Percentiles rank a stretch among this genome's conserved stretches.
Conservation (phyloP, 2,113 vertebrate species). For the Vicugna pacos region DNA sequence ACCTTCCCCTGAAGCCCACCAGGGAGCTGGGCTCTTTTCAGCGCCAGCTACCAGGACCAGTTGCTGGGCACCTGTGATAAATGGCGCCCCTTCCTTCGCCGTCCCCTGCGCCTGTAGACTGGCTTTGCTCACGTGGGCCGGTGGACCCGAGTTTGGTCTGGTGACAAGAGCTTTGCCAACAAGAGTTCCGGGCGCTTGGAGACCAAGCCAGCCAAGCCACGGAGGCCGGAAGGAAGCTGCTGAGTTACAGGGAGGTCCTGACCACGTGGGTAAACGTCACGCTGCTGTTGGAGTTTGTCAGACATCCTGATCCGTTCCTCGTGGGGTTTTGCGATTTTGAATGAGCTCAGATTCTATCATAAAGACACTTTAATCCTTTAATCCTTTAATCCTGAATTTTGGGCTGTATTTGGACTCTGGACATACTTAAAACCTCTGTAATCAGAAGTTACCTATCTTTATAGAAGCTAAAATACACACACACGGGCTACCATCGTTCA, state of each 20-base stretch:
- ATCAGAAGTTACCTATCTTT: background rate
- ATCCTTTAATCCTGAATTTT: background rate
- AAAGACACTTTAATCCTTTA: background rate
- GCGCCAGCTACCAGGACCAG: no score
- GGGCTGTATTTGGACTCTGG: background rate
- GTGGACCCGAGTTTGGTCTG: no score
- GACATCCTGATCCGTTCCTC: background rate
- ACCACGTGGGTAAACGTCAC: background rate
- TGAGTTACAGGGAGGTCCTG: slow-evolving; percentile 24
- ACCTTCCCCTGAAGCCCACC: no score
- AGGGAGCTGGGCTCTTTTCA: no score
- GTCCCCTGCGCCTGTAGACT: no score
- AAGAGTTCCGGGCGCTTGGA: slow-evolving; percentile 3
- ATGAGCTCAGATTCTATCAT: background rate
- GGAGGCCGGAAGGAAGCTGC: background rate
- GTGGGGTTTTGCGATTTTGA: background rate
- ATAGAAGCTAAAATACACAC: background rate
- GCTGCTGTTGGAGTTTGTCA: slow-evolving; percentile 38
- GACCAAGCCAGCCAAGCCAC: background rate
- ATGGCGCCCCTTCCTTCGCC: no score
- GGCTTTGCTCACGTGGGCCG: no score
- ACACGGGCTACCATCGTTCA: fast-evolving
- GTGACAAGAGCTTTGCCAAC: background rate
- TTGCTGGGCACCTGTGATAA: no score
- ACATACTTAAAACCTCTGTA: slow-evolving; percentile 31